These are phyloP conservation scores for Mactra quadrangularis DNA, from an alignment of 1,140 invertebrate genomes.

Conservation along the genomic window DNA sequence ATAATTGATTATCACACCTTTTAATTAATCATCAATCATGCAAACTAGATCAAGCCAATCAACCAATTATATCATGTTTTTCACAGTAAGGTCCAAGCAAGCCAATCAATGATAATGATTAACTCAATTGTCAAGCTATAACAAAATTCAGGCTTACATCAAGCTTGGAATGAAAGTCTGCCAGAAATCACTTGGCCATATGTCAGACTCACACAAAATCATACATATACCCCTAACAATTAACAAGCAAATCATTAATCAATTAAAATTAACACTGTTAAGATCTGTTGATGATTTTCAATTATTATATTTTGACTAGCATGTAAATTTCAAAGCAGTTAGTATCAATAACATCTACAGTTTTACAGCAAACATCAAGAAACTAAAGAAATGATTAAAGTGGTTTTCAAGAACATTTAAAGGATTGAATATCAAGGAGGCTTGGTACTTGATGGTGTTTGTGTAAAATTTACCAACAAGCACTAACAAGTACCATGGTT, in stretches of 20 bases:
- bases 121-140: slow-evolving; percentile 1
- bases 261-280: too few relatives aligned
- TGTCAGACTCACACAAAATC: background rate
- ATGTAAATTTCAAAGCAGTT: too few relatives aligned
- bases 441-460: slow-evolving; percentile 32
- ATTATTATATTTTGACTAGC: too few relatives aligned
- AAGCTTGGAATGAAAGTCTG: background rate
- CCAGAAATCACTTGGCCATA: slow-evolving; percentile 13
- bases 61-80: background rate
- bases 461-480: slow-evolving; percentile 18
- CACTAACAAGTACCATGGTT: slow-evolving; percentile 18
- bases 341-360: too few relatives aligned
- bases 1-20: too few relatives aligned
- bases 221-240: too few relatives aligned
- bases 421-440: too few relatives aligned
- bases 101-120: slow-evolving; percentile 11
- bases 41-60: slow-evolving; percentile 2
- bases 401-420: too few relatives aligned
- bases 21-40: background rate
- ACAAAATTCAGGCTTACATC: slow-evolving; percentile 3
- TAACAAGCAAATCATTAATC: too few relatives aligned
- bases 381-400: too few relatives aligned
- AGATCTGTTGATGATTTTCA: too few relatives aligned
- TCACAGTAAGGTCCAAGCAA: too few relatives aligned
- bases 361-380: background rate